Conservation (phyloP, 2,113 vertebrate genomes). For the Merops nubicus region DNA sequence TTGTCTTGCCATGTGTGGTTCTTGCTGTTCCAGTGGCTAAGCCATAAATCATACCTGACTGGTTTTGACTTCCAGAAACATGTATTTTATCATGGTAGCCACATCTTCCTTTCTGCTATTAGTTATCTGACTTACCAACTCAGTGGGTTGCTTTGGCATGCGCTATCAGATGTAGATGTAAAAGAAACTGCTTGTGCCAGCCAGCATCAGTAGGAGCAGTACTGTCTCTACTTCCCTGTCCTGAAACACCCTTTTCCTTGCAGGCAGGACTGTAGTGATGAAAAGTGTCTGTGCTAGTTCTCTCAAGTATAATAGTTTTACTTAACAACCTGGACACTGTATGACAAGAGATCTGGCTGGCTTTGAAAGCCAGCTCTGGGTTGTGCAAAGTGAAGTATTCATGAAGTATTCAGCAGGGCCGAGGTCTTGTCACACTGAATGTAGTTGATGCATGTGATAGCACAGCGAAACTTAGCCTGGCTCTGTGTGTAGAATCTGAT, state of each 20-base stretch:
- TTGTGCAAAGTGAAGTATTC: background rate
- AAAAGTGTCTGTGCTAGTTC: background rate
- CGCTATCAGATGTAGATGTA: background rate
- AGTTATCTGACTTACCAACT: background rate
- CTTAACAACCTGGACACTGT: background rate
- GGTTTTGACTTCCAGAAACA: background rate
- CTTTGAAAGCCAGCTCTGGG: background rate
- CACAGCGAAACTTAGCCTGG: background rate
- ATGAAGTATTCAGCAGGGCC: background rate
- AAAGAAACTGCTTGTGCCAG: background rate
- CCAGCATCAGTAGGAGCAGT: background rate
- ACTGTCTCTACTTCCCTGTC: background rate
- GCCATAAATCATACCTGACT: background rate
- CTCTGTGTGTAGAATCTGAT: background rate
- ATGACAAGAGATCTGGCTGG: background rate
- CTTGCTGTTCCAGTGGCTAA: background rate
- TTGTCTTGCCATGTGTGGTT: background rate
- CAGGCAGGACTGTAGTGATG: background rate
- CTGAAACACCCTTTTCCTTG: background rate
- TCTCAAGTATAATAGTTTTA: background rate
- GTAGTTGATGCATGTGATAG: background rate
- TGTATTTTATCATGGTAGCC: fast-evolving
- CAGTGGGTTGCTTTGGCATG: background rate
- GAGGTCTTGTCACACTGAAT: background rate
- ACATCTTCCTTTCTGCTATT: background rate